These are phyloP conservation scores for rat (Rattus norvegicus) DNA, from an alignment of 2,113 vertebrate genomes.

Conservation along the genomic window GRCr8 NC_086038.1:36630001-36630500, in stretches of 20 bases:
- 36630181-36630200: no score
- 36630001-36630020: not conserved
- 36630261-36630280: no score
- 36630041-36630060: not conserved
- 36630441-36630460: not conserved
- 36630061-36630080: not conserved
- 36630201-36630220: no score
- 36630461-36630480: not conserved
- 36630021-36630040: not conserved
- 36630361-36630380: not conserved
- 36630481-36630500: not conserved
- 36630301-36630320: not conserved
- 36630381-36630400: not conserved
- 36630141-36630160: not conserved
- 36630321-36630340: not conserved
- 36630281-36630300: not conserved
- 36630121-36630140: no score
- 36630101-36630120: no score
- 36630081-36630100: not conserved
- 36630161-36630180: not conserved
- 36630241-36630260: no score
- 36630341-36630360: not conserved
- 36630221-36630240: no score
- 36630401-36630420: not conserved
- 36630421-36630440: not conserved